Evolutionary conservation across 2,797 vertebrate species (phyloP), one percentile per base, ranked within the genome.

Genomic region (Syndactyla subalaris): DNA sequence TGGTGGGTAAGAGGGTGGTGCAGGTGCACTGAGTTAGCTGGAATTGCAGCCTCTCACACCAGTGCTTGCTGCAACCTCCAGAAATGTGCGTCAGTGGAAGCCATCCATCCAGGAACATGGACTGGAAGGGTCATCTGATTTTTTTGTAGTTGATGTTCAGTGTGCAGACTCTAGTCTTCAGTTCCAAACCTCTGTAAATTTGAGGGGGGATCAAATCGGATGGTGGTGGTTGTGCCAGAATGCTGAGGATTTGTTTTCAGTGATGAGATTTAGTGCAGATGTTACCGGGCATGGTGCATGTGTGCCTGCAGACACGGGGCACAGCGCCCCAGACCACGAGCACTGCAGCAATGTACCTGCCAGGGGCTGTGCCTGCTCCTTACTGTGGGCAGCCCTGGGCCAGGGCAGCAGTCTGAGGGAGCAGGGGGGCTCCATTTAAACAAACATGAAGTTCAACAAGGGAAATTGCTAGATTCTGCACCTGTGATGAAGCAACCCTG

Each of bases 281-380:
- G 48, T 39, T 68, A 14, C 46, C 54, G 83, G 81, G 24, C 26
- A 7, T 5, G 22, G 43, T 57, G 8, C 14, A 10, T 45, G n/a
- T 71, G 49, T 32, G 65, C n/a, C 61, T 58, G 30, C 0, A 5
- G 71, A 6, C 24, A 5, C 0, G 2, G 49, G 24, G 68, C 2
- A 0, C n/a, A 32, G 34, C 29, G 15, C 34, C 48, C 41, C 43
- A 39, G 23, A 12, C 3, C 0, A 1, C 0, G 2, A 43, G 66
- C 38, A 21, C 38, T 4, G 2, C 29, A 22, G 27, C 10, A 0
- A 1, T 3, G 52, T 48, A 36, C 39, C 68, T n/a, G 48, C 48
- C 29, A 12, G 57, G 59, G 34, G 62, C 48, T 67, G n/a, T 36
- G 51, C 80, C 27, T 10, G 59, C 55, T 46, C 14, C 52, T 61